Percentiles rank a stretch among this genome's conserved stretches.
These are phyloP conservation scores for Andrena bicolor DNA, from an alignment of 2,888 invertebrate species.

Conservation along the genomic window DNA sequence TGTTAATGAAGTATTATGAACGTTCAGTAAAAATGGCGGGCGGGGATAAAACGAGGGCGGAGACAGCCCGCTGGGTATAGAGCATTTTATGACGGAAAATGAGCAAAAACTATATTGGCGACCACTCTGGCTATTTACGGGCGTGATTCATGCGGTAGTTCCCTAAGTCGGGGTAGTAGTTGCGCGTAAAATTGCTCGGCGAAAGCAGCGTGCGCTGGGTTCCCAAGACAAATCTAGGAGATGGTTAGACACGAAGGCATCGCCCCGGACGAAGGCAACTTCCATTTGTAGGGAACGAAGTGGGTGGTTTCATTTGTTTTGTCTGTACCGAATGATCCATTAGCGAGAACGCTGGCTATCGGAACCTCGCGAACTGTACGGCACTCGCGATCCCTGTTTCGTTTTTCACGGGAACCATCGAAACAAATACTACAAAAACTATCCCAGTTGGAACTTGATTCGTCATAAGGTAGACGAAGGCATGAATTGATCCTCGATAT, in stretches of 20 bases:
- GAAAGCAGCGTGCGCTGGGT: constrained; percentile 47
- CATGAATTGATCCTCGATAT: not conserved
- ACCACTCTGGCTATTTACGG: not conserved
- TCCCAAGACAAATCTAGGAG: constrained; percentile 59
- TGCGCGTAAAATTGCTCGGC: constrained; percentile 55
- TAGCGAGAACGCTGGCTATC: constrained; percentile 65
- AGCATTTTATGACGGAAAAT: not conserved
- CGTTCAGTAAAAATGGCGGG: not conserved
- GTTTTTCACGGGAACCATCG: constrained; percentile 28
- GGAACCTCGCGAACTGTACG: constrained; percentile 44
- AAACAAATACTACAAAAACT: not conserved
- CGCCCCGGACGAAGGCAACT: constrained; percentile 29
- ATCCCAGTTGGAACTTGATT: not conserved
- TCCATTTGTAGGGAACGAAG: constrained; percentile 57
- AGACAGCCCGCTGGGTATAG: too few species aligned
- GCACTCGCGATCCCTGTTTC: constrained; percentile 37
- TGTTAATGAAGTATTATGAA: not conserved
- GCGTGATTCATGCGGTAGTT: constrained; percentile 51
- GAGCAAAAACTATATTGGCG: not conserved
- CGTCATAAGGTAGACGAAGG: not conserved
- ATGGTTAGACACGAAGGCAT: constrained; percentile 50
- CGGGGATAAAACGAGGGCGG: not conserved
- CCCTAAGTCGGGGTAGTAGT: constrained; percentile 31
- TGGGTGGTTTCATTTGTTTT: constrained; percentile 66
- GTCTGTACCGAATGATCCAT: constrained; percentile 69